Base-by-base conservation (phyloP, 2,888 invertebrate genomes). In the Tubulanus polymorphus region DNA sequence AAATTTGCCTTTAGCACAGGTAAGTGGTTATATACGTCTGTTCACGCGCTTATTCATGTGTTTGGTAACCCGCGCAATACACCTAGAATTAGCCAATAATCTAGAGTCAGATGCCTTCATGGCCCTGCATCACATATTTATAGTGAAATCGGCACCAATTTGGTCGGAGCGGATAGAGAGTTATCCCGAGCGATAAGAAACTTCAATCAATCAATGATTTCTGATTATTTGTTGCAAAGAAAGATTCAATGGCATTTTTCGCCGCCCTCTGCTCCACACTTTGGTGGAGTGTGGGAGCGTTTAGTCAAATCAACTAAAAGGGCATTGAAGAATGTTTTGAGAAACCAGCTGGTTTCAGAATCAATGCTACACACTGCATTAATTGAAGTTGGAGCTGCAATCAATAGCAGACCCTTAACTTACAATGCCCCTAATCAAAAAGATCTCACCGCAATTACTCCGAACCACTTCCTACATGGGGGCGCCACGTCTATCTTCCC, bases 11-110 rank as follows among this genome's bases (percentile, higher is more conserved):
- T n/a, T n/a, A n/a, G n/a, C n/a, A n/a, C n/a, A n/a, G n/a, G n/a
- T n/a, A n/a, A n/a, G n/a, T n/a, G n/a, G n/a, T n/a, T n/a, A n/a
- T n/a, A n/a, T n/a, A n/a, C n/a, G n/a, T n/a, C n/a, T n/a, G n/a
- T n/a, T n/a, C n/a, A n/a, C n/a, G n/a, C n/a, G 59, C 28, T 27
- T 64, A 2, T 65, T 65, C 27, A 64, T 63, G 2, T 65, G 62
- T 49, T 25, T 63, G 6, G 37, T 47, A 0, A 45, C 55, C 8
- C 47, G 63, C 27, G 60, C 63, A 28, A 52, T 63, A 8, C 61
- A 64, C 45, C 28, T 60, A n/a, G 63, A 64, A 56, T 46, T 61
- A 20, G 53, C 59, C 8, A 55, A 30, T 41, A 41, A 54, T 10
- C 25, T 63, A 10, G 59, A 59, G 23, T 63, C 60, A 20, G 46